Conservation (phyloP, 2,888 invertebrate genomes). For the Parnassius smintheus region DNA sequence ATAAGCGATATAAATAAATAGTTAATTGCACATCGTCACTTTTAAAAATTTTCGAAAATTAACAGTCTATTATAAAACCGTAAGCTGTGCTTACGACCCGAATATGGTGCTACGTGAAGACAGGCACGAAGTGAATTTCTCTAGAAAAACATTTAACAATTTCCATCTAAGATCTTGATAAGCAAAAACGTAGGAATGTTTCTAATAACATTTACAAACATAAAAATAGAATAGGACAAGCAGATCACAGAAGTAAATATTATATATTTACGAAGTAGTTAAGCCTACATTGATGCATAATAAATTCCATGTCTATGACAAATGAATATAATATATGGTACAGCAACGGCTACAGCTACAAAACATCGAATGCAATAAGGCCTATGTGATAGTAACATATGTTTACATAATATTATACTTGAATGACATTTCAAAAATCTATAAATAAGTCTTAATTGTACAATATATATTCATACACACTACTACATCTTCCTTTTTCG, state of each 20-base stretch:
- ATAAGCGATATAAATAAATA: constrained; percentile 74
- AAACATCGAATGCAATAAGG: constrained; percentile 54
- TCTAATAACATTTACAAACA: constrained; percentile 65
- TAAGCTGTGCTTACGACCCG: constrained; percentile 65
- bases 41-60: constrained; percentile 69
- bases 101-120: constrained; percentile 52
- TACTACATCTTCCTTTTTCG: constrained; percentile 55
- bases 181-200: constrained; percentile 69
- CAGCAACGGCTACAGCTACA: constrained; percentile 36
- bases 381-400: constrained; percentile 57
- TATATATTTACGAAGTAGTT: constrained; percentile 67
- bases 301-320: constrained; percentile 44
- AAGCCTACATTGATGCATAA: constrained; percentile 54
- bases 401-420: constrained; percentile 42
- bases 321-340: constrained; percentile 32
- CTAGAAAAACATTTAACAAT: constrained; percentile 46
- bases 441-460: constrained; percentile 54
- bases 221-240: constrained; percentile 65
- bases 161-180: constrained; percentile 47
- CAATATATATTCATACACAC: constrained; percentile 50
- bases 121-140: constrained; percentile 61
- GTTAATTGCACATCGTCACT: constrained; percentile 73
- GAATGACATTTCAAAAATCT: constrained; percentile 55
- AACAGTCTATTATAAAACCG: constrained; percentile 49
- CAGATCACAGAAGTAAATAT: constrained; percentile 77